A percentile compares a stretch with the other conserved stretches of the same genome.
Evolutionary conservation across 2,113 vertebrate genomes (phyloP).

Genomic region (Channa argus): DNA sequence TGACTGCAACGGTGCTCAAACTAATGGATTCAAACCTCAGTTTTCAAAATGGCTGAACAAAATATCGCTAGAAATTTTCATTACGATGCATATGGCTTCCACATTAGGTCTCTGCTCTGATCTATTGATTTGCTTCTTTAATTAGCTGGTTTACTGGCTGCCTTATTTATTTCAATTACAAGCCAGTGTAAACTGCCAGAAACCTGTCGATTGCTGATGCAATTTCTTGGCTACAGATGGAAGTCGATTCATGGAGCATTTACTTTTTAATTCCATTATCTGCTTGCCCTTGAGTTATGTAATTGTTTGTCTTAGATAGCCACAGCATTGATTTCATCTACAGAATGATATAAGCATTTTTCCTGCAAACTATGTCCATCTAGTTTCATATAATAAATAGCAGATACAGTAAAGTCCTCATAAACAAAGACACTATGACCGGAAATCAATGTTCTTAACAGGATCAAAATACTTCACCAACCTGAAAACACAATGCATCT

Average conservation of each 20-base stretch:
- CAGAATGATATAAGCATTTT: not conserved
- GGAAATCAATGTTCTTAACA: no score
- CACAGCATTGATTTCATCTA: constrained; percentile 25
- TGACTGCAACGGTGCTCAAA: constrained; percentile 5
- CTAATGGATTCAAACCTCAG: constrained; percentile 5
- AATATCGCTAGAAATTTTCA: constrained; percentile 30
- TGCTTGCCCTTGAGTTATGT: constrained; percentile 36
- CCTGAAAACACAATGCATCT: no score
- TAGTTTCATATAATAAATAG: no score
- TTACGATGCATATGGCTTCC: constrained; percentile 25
- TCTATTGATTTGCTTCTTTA: constrained; percentile 34
- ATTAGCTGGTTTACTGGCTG: constrained; percentile 36
- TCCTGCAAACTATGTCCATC: not conserved
- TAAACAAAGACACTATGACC: no score
- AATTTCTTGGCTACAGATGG: constrained; percentile 29
- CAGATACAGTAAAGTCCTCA: no score
- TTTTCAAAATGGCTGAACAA: constrained; percentile 15
- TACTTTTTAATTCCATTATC: constrained; percentile 45
- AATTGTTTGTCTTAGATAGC: constrained; percentile 15
- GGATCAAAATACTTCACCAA: no score
- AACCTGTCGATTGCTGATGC: constrained; percentile 37
- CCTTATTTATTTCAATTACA: constrained; percentile 51
- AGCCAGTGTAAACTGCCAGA: constrained; percentile 21
- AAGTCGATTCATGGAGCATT: constrained; percentile 36
- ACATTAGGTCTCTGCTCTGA: constrained; percentile 41